Evolutionary conservation across 2,797 vertebrate genomes (phyloP).

Genomic region (Discoglossus pictus): DNA sequence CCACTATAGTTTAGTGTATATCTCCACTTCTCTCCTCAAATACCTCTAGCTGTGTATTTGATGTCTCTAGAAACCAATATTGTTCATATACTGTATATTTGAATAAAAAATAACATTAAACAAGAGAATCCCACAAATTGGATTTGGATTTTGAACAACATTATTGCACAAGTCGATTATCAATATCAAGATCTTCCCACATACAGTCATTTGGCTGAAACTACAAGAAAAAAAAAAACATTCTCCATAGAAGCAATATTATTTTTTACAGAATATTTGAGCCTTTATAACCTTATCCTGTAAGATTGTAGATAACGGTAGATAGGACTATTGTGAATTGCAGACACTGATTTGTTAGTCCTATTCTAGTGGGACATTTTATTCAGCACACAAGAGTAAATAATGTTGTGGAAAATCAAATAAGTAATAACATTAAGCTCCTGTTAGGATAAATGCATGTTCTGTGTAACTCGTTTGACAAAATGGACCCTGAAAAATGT

Average conservation of each 20-base stretch:
- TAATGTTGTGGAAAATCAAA: slow-evolving; percentile 24
- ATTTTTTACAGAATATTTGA: slow-evolving; percentile 24
- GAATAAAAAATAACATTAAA: too few relatives aligned
- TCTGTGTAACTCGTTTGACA: slow-evolving; percentile 39
- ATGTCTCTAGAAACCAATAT: too few relatives aligned
- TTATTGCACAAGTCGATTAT: too few relatives aligned
- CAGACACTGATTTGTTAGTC: slow-evolving; percentile 14
- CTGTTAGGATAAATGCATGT: slow-evolving; percentile 41
- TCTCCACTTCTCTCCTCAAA: too few relatives aligned
- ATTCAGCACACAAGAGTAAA: slow-evolving; percentile 28
- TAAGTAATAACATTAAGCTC: slow-evolving; percentile 37
- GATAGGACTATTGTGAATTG: slow-evolving; percentile 16
- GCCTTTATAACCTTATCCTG: too few relatives aligned
- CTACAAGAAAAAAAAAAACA: background rate
- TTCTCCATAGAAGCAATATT: background rate
- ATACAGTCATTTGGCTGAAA: too few relatives aligned
- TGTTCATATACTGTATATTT: too few relatives aligned
- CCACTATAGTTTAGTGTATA: too few relatives aligned
- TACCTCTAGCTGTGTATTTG: too few relatives aligned
- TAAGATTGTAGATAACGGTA: slow-evolving; percentile 11
- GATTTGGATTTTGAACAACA: too few relatives aligned
- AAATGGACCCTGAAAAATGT: slow-evolving; percentile 41
- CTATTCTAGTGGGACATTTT: slow-evolving; percentile 14
- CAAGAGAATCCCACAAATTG: too few relatives aligned
- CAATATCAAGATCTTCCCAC: too few relatives aligned